Evolutionary conservation across 2,113 vertebrate genomes (phyloP), one percentile per base, ranked within the genome.

Genomic region (Puntigrus tetrazona): DNA sequence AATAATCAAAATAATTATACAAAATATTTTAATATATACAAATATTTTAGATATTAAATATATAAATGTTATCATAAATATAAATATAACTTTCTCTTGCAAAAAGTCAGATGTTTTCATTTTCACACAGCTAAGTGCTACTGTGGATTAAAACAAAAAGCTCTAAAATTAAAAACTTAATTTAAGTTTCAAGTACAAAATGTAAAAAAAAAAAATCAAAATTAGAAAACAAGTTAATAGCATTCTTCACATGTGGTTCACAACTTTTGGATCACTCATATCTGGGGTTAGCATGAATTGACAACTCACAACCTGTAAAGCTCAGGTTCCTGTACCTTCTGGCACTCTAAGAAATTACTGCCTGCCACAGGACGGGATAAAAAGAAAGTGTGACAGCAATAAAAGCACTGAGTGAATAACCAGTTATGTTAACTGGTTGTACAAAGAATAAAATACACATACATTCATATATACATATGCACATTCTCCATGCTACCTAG

Each of bases 281-380:
- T 67, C 63, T 36, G 31, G 22, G 18, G 63, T 67, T 34, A 61
- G 59, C 34, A 70, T 70, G 69, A 9, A 14, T 72, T 1, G 5
- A 41, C 6, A 25, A 80, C 59, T 65, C 63, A 22, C 5, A 11
- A 69, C 79, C 36, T 45, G 36, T 65, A 80, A 36, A 81, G 43
- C 43, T 27, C 20, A 47, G 2, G 7, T 50, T 29, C 7, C 7
- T 69, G 63, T 0, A 52, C 63, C 43, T 81, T 20, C 63, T 50
- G 79, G 63, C 63, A 52, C 79, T 81, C 7, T 10, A 34, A 80
- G 78, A 81, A 81, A 81, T 81, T 31, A 63, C 38, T n/a, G 10
- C 11, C 31, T 36, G n/a, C n/a, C n/a, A 14, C 78, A 81, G 79
- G 61, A 69, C 0, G 41, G 79, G 63, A 81, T 70, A 81, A 81